Conservation (phyloP, 1,140 invertebrate species). For the Vanessa atalanta region DNA sequence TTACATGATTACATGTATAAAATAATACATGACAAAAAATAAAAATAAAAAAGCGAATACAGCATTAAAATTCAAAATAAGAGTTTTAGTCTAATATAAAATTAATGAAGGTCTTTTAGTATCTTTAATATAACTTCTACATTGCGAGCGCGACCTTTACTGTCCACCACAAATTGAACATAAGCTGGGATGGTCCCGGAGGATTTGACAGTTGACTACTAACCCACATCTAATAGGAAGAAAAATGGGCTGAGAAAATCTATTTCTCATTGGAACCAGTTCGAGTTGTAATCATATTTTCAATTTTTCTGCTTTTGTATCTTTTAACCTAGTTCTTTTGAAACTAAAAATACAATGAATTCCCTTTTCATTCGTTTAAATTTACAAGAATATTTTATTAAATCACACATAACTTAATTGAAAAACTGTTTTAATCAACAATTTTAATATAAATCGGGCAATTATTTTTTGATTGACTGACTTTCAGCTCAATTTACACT, state of each 20-base stretch:
- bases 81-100: not conserved
- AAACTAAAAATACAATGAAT: too few species aligned
- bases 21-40: too few species aligned
- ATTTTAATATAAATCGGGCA: too few species aligned
- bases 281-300: not conserved
- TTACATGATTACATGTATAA: too few species aligned
- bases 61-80: not conserved
- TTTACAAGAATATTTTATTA: too few species aligned
- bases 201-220: constrained; percentile 31
- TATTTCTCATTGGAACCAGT: not conserved
- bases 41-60: too few species aligned
- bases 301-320: not conserved
- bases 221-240: constrained; percentile 22
- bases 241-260: constrained; percentile 26
- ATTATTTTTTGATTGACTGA: too few species aligned
- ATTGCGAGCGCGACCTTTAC: not conserved
- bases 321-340: not conserved
- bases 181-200: constrained; percentile 29
- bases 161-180: constrained; percentile 41
- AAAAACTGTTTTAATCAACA: too few species aligned
- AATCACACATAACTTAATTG: too few species aligned
- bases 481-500: too few species aligned
- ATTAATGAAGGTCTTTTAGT: not conserved
- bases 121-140: constrained; percentile 8
- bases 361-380: too few species aligned